Evolutionary conservation across 2,797 vertebrate genomes (phyloP), one percentile per base, ranked within the genome.

Genomic region (Labroides dimidiatus): DNA sequence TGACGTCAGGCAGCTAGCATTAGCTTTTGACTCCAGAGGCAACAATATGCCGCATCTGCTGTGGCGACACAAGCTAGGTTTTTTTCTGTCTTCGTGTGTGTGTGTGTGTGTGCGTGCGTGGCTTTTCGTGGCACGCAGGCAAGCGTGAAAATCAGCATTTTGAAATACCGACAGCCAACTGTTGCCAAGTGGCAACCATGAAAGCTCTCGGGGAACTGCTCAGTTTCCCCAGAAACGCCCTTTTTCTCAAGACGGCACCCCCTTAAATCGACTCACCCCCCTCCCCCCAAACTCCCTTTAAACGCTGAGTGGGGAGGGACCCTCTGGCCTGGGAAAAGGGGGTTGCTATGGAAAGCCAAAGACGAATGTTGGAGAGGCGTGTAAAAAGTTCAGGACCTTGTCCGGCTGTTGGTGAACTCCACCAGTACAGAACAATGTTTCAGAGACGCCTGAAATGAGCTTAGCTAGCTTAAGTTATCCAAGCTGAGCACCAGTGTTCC

Each of bases 141-240:
- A 48, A 69, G 63, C 57, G 51, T 84, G 78, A 86, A 84, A 85
- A 78, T 79, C 82, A 61, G 72, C 63, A 24, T 76, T 87, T 81
- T 67, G 72, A 86, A 90, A 89, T 87, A 59, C 78, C 72, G 65
- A 84, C 75, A 78, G 80, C 73, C 53, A 19, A 75, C 75, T 78
- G 92, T 92, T 88, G 90, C 88, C 87, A 90, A 88, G 91, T 85
- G 74, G 87, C 78, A 82, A 81, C 88, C 62, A 63, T 85, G 87
- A 89, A 85, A 88, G 85, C 86, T 76, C 65, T 78, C 64, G 51
- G 81, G 89, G 84, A 90, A 88, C 75, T 2, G 9, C 82, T 86
- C 75, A 78, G 87, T 90, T 90, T 85, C 89, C 89, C 69, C 81
- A 87, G 87, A 88, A 92, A 93, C 85, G 52, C 71, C 84, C 87